Percentiles rank a stretch among this genome's conserved stretches.
phyloP scores from a whole-genome alignment of 2,888 invertebrate species.

The Chouioia cunea region DNA sequence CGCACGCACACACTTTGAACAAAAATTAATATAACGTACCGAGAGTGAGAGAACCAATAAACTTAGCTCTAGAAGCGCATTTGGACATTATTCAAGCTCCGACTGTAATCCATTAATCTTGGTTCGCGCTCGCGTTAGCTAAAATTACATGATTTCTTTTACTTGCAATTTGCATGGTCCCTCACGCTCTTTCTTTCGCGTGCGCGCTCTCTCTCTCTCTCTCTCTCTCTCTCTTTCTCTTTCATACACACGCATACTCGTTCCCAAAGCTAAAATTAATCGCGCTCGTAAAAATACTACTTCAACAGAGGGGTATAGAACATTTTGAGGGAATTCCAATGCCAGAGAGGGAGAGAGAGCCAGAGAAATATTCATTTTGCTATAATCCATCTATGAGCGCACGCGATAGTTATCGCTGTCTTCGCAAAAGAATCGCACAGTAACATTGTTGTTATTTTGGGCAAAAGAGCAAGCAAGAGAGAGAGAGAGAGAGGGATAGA shows the following conservation, averaged over 20 bases:
- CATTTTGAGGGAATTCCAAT: conserved; percentile 15
- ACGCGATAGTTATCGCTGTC: not conserved
- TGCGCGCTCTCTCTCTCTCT: not conserved
- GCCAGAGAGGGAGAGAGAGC: not conserved
- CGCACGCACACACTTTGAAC: too few relatives aligned
- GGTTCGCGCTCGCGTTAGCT: not conserved
- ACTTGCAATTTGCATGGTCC: not conserved
- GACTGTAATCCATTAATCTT: conserved; percentile 33
- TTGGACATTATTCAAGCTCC: conserved; percentile 43
- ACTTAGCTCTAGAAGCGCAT: conserved; percentile 18
- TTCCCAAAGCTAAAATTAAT: not conserved
- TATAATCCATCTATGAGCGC: not conserved
- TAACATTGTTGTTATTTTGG: conserved; percentile 41
- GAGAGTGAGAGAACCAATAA: conserved; percentile 20
- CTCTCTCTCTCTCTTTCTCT: not conserved
- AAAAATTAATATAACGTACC: conserved; percentile 1
- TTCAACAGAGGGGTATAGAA: not conserved
- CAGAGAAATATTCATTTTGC: too few relatives aligned
- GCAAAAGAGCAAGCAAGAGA: not conserved
- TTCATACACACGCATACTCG: not conserved
- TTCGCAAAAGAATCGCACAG: not conserved
- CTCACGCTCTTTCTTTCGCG: not conserved
- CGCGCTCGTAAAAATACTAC: too few relatives aligned
- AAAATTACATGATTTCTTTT: conserved; percentile 30
- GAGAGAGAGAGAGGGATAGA: not conserved